Evolutionary conservation across 1,140 invertebrate genomes (phyloP).

Genomic region (Drosophila littoralis): DNA sequence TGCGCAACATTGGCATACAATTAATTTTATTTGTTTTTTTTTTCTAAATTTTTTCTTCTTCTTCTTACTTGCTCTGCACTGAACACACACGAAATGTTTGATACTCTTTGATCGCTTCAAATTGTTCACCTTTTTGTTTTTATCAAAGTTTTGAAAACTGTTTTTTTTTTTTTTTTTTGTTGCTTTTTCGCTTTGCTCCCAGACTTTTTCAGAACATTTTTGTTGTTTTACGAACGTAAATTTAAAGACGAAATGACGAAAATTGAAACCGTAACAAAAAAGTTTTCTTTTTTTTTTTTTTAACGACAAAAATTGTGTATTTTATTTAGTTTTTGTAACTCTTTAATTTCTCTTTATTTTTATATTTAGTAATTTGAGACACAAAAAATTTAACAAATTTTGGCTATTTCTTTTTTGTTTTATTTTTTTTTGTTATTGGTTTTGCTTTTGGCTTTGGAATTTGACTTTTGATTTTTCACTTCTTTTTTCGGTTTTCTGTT

Average conservation of each 20-base stretch:
- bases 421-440: conserved; percentile 34
- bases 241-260: conserved; percentile 66
- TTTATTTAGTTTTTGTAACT: conserved; percentile 26
- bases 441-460: conserved; percentile 56
- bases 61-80: conserved; percentile 1
- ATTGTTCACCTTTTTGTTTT: conserved; percentile 58
- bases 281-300: conserved; percentile 61
- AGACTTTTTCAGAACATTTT: conserved; percentile 73
- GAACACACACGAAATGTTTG: conserved; percentile 39
- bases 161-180: conserved; percentile 35
- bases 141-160: conserved; percentile 71
- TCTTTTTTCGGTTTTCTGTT: conserved; percentile 61
- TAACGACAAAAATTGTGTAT: conserved; percentile 53
- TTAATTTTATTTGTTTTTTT: conserved; percentile 17
- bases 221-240: conserved; percentile 65
- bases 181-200: conserved; percentile 32
- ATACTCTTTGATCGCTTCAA: conserved; percentile 27
- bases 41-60: conserved; percentile 24
- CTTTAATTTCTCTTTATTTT: conserved; percentile 20
- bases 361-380: conserved; percentile 34
- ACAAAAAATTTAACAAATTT: conserved; percentile 81
- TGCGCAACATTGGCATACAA: conserved; percentile 54
- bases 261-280: conserved; percentile 68
- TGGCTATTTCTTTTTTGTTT: conserved; percentile 71
- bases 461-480: conserved; percentile 52